Evolutionary conservation across 2,113 vertebrate genomes (phyloP), one percentile per base, ranked within the genome.

Genomic region (Axis porcinus): DNA sequence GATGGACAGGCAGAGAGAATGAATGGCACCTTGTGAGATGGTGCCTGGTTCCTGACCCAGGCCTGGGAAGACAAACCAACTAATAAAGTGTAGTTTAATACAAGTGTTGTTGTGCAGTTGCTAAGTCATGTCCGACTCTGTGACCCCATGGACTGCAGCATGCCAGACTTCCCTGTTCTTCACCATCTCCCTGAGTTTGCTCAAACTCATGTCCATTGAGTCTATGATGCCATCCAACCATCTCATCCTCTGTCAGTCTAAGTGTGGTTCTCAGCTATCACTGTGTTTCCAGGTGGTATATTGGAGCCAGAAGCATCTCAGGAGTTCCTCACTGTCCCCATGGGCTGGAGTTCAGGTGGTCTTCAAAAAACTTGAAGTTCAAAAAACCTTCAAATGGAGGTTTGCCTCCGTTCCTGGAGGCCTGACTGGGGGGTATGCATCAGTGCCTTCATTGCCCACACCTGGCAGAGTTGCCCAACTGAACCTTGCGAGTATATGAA

Each of bases 11-110:
- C 62, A 76, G 8, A 74, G 67, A 74, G 67, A 23, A 74, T 0
- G 3, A 62, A 52, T 28, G 33, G 36, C 55, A 67, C 57, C n/a
- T 76, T 70, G 87, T 64, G 87, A 88, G 33, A 91, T 54, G 36
- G 7, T 52, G 47, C 70, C 55, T 78, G 93, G 86, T 45, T 58
- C 74, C 25, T 82, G 50, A 83, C 33, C 9, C 43, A 92, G 90
- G 57, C 55, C 60, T 92, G 82, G 67, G 88, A 89, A 95, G 67
- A 89, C 57, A 91, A 89, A 79, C 21, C 88, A 45, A 78, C 6
- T 36, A 96, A 98, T 98, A 98, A 98, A 98, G 30, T n/a, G 1
- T 55, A 79, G 62, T 97, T 91, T 83, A 16, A 92, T 6, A 2
- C 27, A 55, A 43, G 4, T 25, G 52, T 43, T 74, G 67, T 25